Evolutionary conservation across 2,113 vertebrate genomes (phyloP), one percentile per base, ranked within the genome.

Genomic region (Syrmaticus mikado): DNA sequence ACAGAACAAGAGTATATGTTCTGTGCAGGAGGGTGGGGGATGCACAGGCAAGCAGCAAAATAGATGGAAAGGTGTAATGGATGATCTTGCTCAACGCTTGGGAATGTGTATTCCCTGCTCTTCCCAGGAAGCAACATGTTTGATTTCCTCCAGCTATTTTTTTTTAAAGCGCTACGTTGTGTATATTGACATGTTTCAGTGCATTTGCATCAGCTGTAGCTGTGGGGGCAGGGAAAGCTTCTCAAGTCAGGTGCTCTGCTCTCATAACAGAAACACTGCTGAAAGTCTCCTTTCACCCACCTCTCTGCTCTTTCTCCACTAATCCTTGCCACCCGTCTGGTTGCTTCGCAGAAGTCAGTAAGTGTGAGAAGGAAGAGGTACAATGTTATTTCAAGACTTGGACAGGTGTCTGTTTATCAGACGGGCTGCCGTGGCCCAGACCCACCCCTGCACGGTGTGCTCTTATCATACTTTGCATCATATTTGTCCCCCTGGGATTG

Each of bases 81-180:
- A 96, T 94, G 84, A 94, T 91, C 75, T 74, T 80, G 66, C 81
- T 91, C 73, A 86, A 46, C 8, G 10, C 52, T 73, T 82, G 75
- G 76, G 89, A 95, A 91, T 72, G 52, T 28, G n/a, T 78, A 92
- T 79, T 94, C 70, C 82, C 82, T 0, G 0, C 38, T 77, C 68
- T 85, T 88, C 73, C 85, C 79, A 32, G 68, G 68, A 91, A 94
- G 79, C 72, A 92, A 78, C 22, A 2, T 40, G 64, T 97, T 91
- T 92, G 60, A 89, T 87, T 96, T 95, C 89, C 68, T 94, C 82
- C 72, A 89, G 89, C 67, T 93, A 60, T 73, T 91, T 92, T 89
- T 53, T 53, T 84, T 76, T 73, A 16, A 93, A 89, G 67, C 43
- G 27, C 60, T 74, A 40, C 61, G 64, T 77, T 71, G 74, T 19